Conservation (phyloP, 2,113 vertebrate genomes). For the Pelvicachromis taeniatus region DNA sequence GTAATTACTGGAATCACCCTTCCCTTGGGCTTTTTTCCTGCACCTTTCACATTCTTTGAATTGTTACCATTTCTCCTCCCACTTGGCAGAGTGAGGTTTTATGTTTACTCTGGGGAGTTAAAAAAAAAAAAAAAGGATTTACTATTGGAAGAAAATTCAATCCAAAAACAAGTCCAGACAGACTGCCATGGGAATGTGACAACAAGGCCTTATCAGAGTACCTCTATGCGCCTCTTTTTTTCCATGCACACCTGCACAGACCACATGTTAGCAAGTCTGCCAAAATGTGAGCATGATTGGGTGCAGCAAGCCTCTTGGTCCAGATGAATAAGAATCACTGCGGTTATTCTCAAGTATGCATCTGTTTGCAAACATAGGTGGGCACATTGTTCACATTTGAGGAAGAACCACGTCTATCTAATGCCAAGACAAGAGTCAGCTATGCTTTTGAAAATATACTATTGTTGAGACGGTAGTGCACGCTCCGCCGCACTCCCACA, state of each 20-base stretch:
- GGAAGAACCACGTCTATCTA: not conserved
- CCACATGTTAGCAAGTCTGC: not conserved
- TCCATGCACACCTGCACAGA: not conserved
- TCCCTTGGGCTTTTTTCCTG: slow-evolving; percentile 4
- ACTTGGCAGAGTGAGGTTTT: not conserved
- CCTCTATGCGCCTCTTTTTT: not conserved
- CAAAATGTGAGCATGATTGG: not conserved
- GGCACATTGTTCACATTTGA: slow-evolving; percentile 14
- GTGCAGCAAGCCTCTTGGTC: not conserved
- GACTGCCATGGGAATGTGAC: slow-evolving; percentile 1
- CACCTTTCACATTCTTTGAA: slow-evolving; percentile 47
- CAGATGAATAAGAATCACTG: not conserved
- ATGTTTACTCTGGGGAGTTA: not conserved
- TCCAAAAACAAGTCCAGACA: slow-evolving; percentile 3
- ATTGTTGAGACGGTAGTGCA: slow-evolving; percentile 6
- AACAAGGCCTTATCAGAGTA: not conserved
- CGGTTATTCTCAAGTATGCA: not conserved
- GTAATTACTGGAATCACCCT: not conserved
- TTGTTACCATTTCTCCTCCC: slow-evolving; percentile 4
- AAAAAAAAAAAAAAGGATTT: slow-evolving; percentile 4
- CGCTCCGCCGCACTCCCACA: slow-evolving; percentile 38
- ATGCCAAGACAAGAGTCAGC: slow-evolving; percentile 26
- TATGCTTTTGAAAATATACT: slow-evolving; percentile 19
- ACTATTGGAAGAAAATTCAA: not conserved
- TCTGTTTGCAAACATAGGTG: not conserved